These are phyloP conservation scores for Drosophila emarginata DNA, from an alignment of 2,888 invertebrate genomes.

Conservation along the genomic window DNA sequence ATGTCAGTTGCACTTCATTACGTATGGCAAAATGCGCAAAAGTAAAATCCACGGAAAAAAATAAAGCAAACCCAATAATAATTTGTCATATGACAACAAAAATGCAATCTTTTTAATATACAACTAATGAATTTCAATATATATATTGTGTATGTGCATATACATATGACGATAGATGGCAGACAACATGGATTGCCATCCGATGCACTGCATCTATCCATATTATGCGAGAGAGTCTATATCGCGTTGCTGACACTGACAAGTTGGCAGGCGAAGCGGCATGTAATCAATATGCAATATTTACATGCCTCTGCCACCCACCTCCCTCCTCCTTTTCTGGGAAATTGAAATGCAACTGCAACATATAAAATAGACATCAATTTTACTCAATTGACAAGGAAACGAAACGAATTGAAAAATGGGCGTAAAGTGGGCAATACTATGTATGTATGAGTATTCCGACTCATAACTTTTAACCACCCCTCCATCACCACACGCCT, in stretches of 20 bases:
- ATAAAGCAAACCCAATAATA: neutral
- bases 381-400: constrained; percentile 46
- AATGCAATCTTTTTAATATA: constrained; percentile 30
- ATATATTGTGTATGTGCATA: too few species aligned
- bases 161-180: constrained; percentile 30
- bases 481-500: neutral
- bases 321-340: constrained; percentile 6
- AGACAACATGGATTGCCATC: constrained; percentile 15
- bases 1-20: constrained; percentile 53
- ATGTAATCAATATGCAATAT: constrained; percentile 64
- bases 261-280: constrained; percentile 59
- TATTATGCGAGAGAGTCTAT: constrained; percentile 9
- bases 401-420: constrained; percentile 46
- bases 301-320: constrained; percentile 14
- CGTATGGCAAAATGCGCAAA: constrained; percentile 18
- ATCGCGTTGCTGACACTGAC: constrained; percentile 52
- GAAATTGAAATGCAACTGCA: constrained; percentile 45
- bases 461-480: neutral
- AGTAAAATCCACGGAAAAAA: constrained; percentile 11
- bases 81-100: constrained; percentile 29
- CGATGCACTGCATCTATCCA: constrained; percentile 3
- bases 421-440: constrained; percentile 25
- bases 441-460: neutral
- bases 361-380: constrained; percentile 47
- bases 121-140: constrained; percentile 50